phyloP scores from a whole-genome alignment of 2,797 vertebrate genomes.

The Sebastes baramenuke region DNA sequence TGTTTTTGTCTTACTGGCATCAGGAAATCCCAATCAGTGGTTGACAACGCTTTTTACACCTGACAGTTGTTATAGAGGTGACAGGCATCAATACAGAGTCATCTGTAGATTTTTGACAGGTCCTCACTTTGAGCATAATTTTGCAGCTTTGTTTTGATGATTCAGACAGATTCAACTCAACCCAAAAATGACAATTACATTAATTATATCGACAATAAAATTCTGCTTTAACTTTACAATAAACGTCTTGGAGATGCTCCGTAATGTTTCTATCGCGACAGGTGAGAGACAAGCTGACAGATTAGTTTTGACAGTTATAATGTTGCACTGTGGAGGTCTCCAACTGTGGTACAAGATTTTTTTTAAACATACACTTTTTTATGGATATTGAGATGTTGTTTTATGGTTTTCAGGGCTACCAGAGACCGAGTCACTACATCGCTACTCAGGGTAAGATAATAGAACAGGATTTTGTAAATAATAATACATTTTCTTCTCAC shows the following conservation, averaged over 20 bases:
- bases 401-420: constrained; percentile 90
- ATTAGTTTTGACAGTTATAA: background rate
- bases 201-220: background rate
- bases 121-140: background rate
- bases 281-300: background rate
- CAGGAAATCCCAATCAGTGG: constrained; percentile 1
- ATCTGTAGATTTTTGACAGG: background rate
- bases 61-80: background rate
- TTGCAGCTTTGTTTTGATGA: background rate
- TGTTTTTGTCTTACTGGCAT: background rate
- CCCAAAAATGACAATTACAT: background rate
- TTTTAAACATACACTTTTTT: background rate
- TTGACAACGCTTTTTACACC: background rate
- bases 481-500: background rate
- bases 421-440: constrained; percentile 98
- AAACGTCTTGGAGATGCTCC: background rate
- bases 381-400: constrained; percentile 4
- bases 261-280: background rate
- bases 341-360: background rate
- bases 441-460: constrained; percentile 94
- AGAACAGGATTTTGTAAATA: background rate
- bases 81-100: background rate
- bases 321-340: background rate
- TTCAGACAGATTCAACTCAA: background rate
- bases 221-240: background rate